A percentile compares a stretch with the other conserved stretches of the same genome.
Conservation (phyloP, 1,140 invertebrate genomes). For the Camponotus pennsylvanicus region DNA sequence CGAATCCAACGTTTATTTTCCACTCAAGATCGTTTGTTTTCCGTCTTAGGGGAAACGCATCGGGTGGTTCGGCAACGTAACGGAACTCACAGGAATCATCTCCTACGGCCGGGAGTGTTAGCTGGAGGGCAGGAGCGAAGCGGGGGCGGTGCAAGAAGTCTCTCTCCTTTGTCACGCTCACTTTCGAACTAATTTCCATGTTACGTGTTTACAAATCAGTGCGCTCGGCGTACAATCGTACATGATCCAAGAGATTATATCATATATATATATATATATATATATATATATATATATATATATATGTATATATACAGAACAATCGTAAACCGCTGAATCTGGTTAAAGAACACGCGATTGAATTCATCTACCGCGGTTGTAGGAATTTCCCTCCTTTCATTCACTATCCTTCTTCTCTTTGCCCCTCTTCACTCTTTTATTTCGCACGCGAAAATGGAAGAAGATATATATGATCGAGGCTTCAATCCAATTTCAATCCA, state of each 20-base stretch:
- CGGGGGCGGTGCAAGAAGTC: conserved; percentile 62
- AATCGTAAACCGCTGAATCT: conserved; percentile 76
- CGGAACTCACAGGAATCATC: neutral
- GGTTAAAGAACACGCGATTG: conserved; percentile 79
- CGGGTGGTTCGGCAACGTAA: neutral
- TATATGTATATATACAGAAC: conserved; percentile 75
- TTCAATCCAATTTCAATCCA: conserved; percentile 1
- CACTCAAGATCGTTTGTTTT: neutral
- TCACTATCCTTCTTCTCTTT: conserved; percentile 32
- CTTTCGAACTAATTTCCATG: conserved; percentile 68
- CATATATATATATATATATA: conserved; percentile 65
- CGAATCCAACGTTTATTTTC: neutral
- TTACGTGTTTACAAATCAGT: conserved; percentile 83
- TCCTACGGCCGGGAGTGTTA: conserved; percentile 36
- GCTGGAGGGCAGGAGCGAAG: conserved; percentile 63
- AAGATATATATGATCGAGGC: neutral
- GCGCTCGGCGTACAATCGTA: conserved; percentile 82
- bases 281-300: conserved; percentile 74
- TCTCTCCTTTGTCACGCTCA: conserved; percentile 45
- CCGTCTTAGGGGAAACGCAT: neutral
- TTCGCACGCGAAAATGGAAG: conserved; percentile 3
- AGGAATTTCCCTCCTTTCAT: neutral
- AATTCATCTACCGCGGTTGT: conserved; percentile 72
- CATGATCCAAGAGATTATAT: conserved; percentile 79
- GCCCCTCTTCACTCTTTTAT: neutral